These are phyloP conservation scores for Sipha flava DNA, from an alignment of 1,140 invertebrate genomes.

Conservation along the genomic window DNA sequence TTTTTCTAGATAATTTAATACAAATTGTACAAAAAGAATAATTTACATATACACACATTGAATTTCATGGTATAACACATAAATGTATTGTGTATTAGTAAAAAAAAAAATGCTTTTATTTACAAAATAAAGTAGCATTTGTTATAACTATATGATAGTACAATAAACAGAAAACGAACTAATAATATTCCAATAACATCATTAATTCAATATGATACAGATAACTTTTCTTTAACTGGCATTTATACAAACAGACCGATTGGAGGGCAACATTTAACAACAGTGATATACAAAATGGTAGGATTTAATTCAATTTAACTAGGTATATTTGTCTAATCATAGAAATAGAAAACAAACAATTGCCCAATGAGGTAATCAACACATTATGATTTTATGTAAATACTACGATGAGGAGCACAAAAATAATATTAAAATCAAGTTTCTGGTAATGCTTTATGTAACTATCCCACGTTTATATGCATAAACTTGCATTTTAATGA, in stretches of 20 bases:
- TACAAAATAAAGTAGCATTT: neutral
- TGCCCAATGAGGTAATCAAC: no score
- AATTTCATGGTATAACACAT: neutral
- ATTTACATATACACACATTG: neutral
- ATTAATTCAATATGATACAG: neutral
- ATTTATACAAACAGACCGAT: neutral
- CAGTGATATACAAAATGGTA: neutral
- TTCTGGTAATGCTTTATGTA: no score
- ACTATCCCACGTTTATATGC: no score
- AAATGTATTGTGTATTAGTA: neutral
- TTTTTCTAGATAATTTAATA: neutral
- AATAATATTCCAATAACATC: neutral
- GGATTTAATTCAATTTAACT: no score
- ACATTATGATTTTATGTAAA: no score
- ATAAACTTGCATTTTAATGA: no score
- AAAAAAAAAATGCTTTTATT: constrained; percentile 10
- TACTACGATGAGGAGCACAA: no score
- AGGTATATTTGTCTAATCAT: no score
- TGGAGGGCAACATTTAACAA: no score
- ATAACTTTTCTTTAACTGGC: neutral
- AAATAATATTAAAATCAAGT: no score
- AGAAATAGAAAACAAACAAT: neutral
- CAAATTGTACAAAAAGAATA: neutral
- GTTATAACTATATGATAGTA: neutral
- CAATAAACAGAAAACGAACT: neutral